A percentile compares a stretch with the other conserved stretches of the same genome.
These are phyloP conservation scores for Micromys minutus DNA, from an alignment of 2,113 vertebrate genomes.

Conservation along the genomic window DNA sequence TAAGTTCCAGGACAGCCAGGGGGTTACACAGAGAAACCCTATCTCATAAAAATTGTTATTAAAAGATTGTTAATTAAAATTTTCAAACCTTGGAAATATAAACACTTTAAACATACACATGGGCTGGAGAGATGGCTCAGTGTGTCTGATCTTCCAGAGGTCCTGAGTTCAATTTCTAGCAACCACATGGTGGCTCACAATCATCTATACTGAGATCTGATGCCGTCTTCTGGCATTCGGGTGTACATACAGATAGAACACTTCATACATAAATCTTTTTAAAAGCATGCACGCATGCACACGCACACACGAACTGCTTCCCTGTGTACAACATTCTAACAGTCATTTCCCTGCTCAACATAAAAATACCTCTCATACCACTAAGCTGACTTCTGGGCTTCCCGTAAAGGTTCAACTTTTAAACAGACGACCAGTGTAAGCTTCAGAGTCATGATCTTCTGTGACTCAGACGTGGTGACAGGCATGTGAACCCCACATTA, in stretches of 20 bases:
- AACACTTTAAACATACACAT: background rate
- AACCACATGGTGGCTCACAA: too few species aligned
- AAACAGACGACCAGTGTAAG: background rate
- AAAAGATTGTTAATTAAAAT: background rate
- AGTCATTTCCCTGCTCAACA: background rate
- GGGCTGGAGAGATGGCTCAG: too few species aligned
- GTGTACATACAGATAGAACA: too few species aligned
- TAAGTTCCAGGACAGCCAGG: background rate
- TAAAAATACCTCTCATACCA: background rate
- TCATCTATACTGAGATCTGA: too few species aligned
- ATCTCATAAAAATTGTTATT: background rate
- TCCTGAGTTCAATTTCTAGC: too few species aligned
- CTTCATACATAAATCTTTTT: too few species aligned
- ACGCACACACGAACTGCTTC: too few species aligned
- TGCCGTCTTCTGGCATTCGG: too few species aligned
- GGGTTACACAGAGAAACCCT: background rate
- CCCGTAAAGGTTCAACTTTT: background rate
- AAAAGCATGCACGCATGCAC: background rate
- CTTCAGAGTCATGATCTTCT: background rate
- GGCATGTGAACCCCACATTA: background rate
- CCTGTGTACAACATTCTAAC: background rate
- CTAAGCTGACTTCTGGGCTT: background rate
- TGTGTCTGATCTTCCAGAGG: too few species aligned
- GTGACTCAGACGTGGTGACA: background rate
- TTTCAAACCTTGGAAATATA: background rate